Conservation (phyloP, 2,113 vertebrate genomes). For the Microcebus griseorufus region DNA sequence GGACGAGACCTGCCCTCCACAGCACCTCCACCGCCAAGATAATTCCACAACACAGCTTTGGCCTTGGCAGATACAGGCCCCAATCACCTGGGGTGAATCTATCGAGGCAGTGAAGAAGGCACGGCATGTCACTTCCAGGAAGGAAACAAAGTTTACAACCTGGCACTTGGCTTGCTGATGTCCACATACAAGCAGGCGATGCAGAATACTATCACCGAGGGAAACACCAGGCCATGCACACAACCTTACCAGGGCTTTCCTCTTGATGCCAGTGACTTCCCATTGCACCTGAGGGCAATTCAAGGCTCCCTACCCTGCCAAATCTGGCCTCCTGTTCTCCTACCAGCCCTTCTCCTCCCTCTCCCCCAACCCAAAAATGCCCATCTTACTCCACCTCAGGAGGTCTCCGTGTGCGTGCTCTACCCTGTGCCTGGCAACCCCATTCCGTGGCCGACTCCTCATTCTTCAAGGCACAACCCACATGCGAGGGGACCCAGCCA, state of each 20-base stretch:
- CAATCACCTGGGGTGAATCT: background rate
- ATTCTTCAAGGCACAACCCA: background rate
- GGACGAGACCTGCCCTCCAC: background rate
- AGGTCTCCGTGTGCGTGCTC: background rate
- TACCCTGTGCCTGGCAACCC: background rate
- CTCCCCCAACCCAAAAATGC: too few relatives aligned
- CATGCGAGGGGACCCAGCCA: too few relatives aligned
- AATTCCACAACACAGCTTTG: background rate
- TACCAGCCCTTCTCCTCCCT: background rate
- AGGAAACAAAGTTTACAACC: background rate
- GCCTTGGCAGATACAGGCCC: background rate
- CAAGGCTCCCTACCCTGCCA: background rate
- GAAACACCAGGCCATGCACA: background rate
- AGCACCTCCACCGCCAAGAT: background rate
- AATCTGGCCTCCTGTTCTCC: background rate
- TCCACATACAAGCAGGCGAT: background rate
- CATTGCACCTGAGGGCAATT: background rate
- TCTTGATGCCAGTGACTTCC: background rate
- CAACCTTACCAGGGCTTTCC: background rate
- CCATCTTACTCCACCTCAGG: background rate
- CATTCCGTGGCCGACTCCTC: background rate
- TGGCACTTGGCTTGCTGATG: background rate
- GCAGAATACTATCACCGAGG: background rate
- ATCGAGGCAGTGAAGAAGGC: background rate
- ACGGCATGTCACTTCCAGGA: background rate